A percentile compares a stretch with the other conserved stretches of the same genome.
These are phyloP conservation scores for Mohoua ochrocephala DNA, from an alignment of 2,113 vertebrate genomes.

Conservation along the genomic window DNA sequence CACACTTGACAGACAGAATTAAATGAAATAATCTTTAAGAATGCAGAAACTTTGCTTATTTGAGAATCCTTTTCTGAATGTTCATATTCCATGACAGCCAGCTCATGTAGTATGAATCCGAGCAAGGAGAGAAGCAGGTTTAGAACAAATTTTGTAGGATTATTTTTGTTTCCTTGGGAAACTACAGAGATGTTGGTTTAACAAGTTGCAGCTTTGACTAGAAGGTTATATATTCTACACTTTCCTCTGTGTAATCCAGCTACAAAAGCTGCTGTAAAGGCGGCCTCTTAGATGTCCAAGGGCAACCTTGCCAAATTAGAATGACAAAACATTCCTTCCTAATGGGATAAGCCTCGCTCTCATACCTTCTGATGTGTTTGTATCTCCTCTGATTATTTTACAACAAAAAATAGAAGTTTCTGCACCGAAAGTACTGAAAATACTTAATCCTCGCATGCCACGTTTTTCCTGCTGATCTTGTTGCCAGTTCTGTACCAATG, in stretches of 20 bases:
- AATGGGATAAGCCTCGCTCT: background rate
- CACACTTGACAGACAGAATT: slow-evolving; percentile 53
- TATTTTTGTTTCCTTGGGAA: slow-evolving; percentile 57
- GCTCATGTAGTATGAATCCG: slow-evolving; percentile 19
- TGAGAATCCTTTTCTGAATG: slow-evolving; percentile 52
- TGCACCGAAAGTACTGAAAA: background rate
- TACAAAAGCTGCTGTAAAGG: background rate
- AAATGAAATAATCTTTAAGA: slow-evolving; percentile 53
- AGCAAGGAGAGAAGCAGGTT: slow-evolving; percentile 1
- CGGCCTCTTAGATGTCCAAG: background rate
- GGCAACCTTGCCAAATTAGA: background rate
- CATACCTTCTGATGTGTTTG: background rate
- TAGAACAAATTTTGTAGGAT: slow-evolving; percentile 36
- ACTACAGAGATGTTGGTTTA: slow-evolving; percentile 11
- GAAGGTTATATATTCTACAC: background rate
- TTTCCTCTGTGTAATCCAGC: background rate
- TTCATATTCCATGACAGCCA: slow-evolving; percentile 28
- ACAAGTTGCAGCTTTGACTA: slow-evolving; percentile 4
- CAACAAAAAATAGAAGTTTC: background rate
- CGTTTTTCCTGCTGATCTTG: background rate
- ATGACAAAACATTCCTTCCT: slow-evolving; percentile 3
- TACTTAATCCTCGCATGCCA: background rate
- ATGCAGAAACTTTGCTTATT: slow-evolving; percentile 41
- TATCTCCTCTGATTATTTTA: slow-evolving; percentile 8
- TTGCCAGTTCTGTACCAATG: background rate